Evolutionary conservation across 2,888 invertebrate species (phyloP).

Genomic region (Oscheius myriophilus): DNA sequence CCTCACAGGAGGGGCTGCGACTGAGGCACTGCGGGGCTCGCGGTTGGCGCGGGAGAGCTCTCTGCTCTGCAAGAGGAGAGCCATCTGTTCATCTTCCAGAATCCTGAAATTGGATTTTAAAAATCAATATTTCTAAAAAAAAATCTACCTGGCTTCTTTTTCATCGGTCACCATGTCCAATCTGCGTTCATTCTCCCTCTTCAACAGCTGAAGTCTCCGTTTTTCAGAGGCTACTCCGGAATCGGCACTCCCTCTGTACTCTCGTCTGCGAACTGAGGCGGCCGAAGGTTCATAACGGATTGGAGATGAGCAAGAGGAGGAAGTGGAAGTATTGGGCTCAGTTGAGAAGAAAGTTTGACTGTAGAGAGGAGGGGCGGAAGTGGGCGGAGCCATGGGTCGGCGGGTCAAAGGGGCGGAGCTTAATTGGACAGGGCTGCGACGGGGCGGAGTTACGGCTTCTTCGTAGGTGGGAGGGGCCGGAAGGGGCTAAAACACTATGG

Average conservation of each 20-base stretch:
- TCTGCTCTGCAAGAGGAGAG: conserved; percentile 86
- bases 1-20: neutral
- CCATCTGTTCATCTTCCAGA: conserved; percentile 86
- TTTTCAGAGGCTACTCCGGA: conserved; percentile 1
- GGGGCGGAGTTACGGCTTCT: conserved; percentile 9
- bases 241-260: conserved; percentile 25
- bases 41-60: conserved; percentile 76
- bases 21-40: conserved; percentile 10
- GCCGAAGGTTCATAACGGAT: neutral
- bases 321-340: conserved; percentile 18
- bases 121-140: too few species aligned
- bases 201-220: conserved; percentile 7
- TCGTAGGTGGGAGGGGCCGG: conserved; percentile 23
- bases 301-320: neutral
- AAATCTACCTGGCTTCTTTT: conserved; percentile 24
- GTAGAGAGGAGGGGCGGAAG: conserved; percentile 19
- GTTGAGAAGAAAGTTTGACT: conserved; percentile 13
- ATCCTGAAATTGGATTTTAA: conserved; percentile 34
- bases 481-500: conserved; percentile 4
- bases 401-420: neutral
- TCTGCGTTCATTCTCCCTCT: conserved; percentile 31
- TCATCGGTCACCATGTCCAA: conserved; percentile 32
- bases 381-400: conserved; percentile 4
- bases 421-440: conserved; percentile 9
- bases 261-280: conserved; percentile 10